Base-by-base conservation (phyloP, 2,113 vertebrate species). In the Pipa parva region DNA sequence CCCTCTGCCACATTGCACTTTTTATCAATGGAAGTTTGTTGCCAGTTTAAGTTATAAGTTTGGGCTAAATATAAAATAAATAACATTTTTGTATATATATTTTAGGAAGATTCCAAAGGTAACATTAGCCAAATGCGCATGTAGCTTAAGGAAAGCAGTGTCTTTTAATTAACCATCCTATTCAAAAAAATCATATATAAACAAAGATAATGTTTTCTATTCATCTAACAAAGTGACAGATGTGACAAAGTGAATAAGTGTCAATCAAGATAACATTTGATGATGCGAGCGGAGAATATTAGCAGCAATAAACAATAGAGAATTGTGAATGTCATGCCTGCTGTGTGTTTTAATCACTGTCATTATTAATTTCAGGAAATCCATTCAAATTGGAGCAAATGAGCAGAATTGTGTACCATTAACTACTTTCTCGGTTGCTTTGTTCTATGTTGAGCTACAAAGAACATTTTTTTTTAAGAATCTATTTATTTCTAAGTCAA, bases 361-460 rank as follows among this genome's bases (percentile, higher is more conserved):
- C 65, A 69, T 69, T 69, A 69, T 69, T 69, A 69, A 69, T 69
- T 31, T 60, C 46, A 42, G 65, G 56, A 69, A 69, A 69, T 69
- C 56, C 48, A 59, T 69, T 60, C 31, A 69, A 52, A 69, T 69
- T 60, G 45, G 57, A 69, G 46, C 45, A 69, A 69, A 69, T 50
- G 57, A 58, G 55, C 8, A 36, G 7, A 52, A 31, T 51, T 52
- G 33, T 51, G 49, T 52, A 59, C 42, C 57, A 60, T 69, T 69
- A 59, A 46, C 26, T 55, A 36, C 27, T 36, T 36, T 36, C 20
- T 7, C 64, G 48, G 45, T 36, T 69, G 45, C 65, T 60, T 69
- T 69, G 65, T 59, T 69, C 60, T 69, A 69, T 59, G 24, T 60
- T 69, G 57, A 7, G 31, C 56, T 52, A 60, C 60, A 50, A 24